phyloP scores from a whole-genome alignment of 2,113 vertebrate genomes.

The Malurus melanocephalus region DNA sequence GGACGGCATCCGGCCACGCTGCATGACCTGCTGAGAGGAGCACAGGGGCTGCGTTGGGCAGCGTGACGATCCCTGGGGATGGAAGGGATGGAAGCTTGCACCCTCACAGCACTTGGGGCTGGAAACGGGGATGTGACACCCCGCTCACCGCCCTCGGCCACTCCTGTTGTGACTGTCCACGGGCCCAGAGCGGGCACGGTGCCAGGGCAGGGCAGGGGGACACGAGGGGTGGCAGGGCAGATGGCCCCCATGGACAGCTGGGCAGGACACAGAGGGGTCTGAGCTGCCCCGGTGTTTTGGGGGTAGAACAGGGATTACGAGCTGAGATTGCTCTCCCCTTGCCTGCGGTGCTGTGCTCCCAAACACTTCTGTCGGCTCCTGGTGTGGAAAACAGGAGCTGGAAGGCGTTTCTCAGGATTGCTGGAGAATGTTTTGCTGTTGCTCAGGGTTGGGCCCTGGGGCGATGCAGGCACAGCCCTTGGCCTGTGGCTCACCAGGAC shows the following conservation, averaged over 20 bases:
- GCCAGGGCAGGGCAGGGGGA: background rate
- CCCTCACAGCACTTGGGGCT: background rate
- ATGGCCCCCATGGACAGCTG: fast-evolving
- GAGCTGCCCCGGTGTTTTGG: background rate
- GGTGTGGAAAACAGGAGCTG: background rate
- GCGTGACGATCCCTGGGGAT: background rate
- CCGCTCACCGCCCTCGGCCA: background rate
- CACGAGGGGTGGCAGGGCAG: fast-evolving
- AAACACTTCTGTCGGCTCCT: background rate
- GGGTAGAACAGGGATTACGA: background rate
- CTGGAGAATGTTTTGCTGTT: background rate
- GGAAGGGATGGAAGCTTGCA: background rate
- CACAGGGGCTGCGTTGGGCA: background rate
- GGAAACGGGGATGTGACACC: background rate
- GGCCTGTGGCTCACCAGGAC: background rate
- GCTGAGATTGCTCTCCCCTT: background rate
- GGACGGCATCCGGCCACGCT: constrained; percentile 78
- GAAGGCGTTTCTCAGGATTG: background rate
- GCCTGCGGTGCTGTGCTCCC: background rate
- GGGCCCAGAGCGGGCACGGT: background rate
- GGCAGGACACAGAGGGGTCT: background rate
- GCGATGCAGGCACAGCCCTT: background rate
- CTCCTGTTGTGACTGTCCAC: background rate
- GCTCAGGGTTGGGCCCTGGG: background rate
- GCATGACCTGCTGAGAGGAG: constrained; percentile 90